Evolutionary conservation across 2,797 vertebrate species (phyloP).

Genomic region (Gymnopithys bicolor): DNA sequence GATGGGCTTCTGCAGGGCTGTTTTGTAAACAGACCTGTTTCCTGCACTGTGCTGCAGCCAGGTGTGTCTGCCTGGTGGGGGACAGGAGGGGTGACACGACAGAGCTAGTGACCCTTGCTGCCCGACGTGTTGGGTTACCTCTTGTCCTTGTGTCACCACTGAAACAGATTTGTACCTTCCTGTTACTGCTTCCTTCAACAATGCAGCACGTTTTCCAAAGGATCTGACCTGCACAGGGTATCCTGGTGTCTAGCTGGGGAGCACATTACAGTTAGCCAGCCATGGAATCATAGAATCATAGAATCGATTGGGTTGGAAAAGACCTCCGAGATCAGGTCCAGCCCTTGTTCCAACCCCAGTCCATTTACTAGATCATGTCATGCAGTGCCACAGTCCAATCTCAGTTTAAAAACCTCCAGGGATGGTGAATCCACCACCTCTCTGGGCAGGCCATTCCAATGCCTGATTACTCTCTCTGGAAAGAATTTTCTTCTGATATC

Average conservation of each 20-base stretch:
- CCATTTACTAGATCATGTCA: no score
- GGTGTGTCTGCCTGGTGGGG: not conserved
- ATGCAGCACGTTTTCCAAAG: not conserved
- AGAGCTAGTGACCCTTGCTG: not conserved
- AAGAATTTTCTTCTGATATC: no score
- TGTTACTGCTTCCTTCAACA: not conserved
- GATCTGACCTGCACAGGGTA: not conserved
- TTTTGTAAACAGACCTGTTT: not conserved
- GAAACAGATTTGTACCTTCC: not conserved
- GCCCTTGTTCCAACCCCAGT: no score
- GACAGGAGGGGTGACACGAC: rapidly evolving
- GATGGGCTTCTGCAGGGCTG: not conserved
- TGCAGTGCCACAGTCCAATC: no score
- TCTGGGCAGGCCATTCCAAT: no score
- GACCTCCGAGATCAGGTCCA: no score
- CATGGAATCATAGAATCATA: not conserved
- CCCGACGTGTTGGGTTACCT: not conserved
- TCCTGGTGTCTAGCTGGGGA: not conserved
- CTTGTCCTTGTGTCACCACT: not conserved
- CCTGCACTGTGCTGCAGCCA: not conserved
- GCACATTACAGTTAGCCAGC: not conserved
- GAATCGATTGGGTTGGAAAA: no score
- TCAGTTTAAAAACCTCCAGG: no score
- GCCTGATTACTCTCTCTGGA: no score
- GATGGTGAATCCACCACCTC: no score